Evolutionary conservation across 2,113 vertebrate genomes (phyloP), one percentile per base, ranked within the genome.

Genomic region (Trichomycterus rosablanca): DNA sequence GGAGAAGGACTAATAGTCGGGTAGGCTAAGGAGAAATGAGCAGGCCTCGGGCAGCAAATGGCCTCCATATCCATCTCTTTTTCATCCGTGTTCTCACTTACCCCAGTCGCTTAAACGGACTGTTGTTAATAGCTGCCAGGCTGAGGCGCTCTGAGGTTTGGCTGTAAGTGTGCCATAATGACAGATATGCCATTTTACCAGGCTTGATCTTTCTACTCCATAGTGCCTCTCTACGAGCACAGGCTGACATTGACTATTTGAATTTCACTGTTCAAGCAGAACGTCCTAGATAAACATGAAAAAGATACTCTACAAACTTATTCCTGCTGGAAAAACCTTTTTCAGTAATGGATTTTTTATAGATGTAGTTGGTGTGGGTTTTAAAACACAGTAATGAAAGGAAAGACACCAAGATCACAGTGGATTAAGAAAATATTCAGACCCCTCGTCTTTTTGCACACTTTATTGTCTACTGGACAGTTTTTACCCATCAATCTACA

Each of bases 11-110:
- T 78, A 80, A 81, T 83, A 75, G 71, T 66, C 74, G 72, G 70
- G 79, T 80, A 84, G 79, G 74, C 72, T 67, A 78, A 78, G 70
- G 74, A 78, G 74, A 75, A 60, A 79, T 75, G 72, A 68, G 53
- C 45, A 74, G 74, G 48, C 72, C 71, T 80, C 72, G 63, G 57
- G 72, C 70, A 61, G 45, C 71, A 63, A 74, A 77, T 74, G 58
- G 66, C 73, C 55, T 68, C 57, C 23, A 74, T 74, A 85, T 84
- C 76, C 78, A 80, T 85, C 81, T 81, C 8, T 26, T 42, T 55
- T 35, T 16, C 57, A 53, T 46, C 30, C 11, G 11, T 40, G 49
- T 10, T 68, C 19, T 39, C 28, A 40, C 42, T 63, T 22, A 67
- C 22, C 42, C 34, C 52, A 34, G 18, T 59, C 28, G 52, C 49